Percentiles rank a stretch among this genome's conserved stretches.
These are phyloP conservation scores for Australoheros scitulus DNA, from an alignment of 2,113 vertebrate genomes.

Conservation along the genomic window DNA sequence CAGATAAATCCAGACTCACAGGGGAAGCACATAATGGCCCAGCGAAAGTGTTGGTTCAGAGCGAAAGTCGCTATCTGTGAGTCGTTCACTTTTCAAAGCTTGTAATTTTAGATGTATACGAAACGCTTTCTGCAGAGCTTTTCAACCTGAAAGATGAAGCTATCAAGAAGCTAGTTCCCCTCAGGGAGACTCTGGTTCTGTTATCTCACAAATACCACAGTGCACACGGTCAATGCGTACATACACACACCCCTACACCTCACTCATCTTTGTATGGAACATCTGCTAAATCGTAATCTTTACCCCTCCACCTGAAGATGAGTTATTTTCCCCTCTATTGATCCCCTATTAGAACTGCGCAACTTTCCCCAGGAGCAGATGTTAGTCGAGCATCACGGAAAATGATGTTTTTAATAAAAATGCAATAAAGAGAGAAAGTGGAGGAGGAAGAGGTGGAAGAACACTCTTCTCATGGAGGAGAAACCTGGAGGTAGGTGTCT, in stretches of 20 bases:
- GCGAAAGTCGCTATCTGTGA: slow-evolving; percentile 49
- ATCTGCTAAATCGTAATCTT: slow-evolving; percentile 64
- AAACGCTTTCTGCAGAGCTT: slow-evolving; percentile 42
- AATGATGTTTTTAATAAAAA: slow-evolving; percentile 76
- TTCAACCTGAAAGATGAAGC: slow-evolving; percentile 46
- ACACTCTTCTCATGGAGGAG: slow-evolving; percentile 58
- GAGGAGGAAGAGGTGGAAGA: slow-evolving; percentile 37
- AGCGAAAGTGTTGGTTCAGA: slow-evolving; percentile 50
- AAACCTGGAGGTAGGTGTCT: slow-evolving; percentile 63
- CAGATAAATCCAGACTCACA: slow-evolving; percentile 12
- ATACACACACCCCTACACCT: slow-evolving; percentile 15
- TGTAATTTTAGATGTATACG: slow-evolving; percentile 50
- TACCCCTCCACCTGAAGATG: slow-evolving; percentile 57
- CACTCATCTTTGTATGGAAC: slow-evolving; percentile 46
- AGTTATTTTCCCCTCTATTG: slow-evolving; percentile 55
- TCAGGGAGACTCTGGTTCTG: slow-evolving; percentile 35
- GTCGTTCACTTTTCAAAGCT: slow-evolving; percentile 44
- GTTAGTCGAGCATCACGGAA: slow-evolving; percentile 58
- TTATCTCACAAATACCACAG: slow-evolving; percentile 40
- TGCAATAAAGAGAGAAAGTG: slow-evolving; percentile 40
- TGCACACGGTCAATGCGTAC: slow-evolving; percentile 33
- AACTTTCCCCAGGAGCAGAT: slow-evolving; percentile 62
- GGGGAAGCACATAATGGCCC: slow-evolving; percentile 27
- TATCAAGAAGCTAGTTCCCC: slow-evolving; percentile 46
- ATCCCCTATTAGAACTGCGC: slow-evolving; percentile 63